A percentile compares a stretch with the other conserved stretches of the same genome.
These are phyloP conservation scores for Illadopsis cleaveri DNA, from an alignment of 2,113 vertebrate genomes.

Conservation along the genomic window DNA sequence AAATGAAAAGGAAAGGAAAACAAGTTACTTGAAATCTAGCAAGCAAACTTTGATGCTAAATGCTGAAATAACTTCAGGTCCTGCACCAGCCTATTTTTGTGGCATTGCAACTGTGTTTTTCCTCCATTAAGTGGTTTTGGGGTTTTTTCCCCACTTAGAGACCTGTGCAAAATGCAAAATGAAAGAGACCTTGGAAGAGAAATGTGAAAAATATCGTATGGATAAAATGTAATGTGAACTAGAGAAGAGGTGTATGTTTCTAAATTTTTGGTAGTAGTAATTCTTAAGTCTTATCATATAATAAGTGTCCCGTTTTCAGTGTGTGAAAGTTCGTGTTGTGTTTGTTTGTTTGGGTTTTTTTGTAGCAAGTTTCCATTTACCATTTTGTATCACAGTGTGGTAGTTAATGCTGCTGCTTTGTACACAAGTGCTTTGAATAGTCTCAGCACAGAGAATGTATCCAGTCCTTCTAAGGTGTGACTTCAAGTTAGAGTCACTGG, in stretches of 20 bases:
- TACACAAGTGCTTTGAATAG: constrained; percentile 60
- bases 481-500: constrained; percentile 1
- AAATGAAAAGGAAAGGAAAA: neutral
- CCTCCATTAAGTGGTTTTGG: neutral
- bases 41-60: neutral
- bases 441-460: constrained; percentile 65
- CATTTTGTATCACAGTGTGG: constrained; percentile 44
- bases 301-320: neutral
- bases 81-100: neutral
- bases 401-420: constrained; percentile 69
- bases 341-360: neutral
- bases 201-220: neutral
- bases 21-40: neutral
- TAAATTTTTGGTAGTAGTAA: neutral
- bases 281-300: neutral
- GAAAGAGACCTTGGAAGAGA: neutral
- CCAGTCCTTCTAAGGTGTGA: constrained; percentile 38
- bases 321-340: neutral
- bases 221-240: neutral
- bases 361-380: constrained; percentile 26
- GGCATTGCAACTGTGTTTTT: neutral
- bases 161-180: neutral
- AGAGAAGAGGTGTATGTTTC: neutral
- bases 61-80: neutral
- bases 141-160: accelerated